phyloP scores from a whole-genome alignment of 2,888 invertebrate genomes.

The Cheilosia vulpina region DNA sequence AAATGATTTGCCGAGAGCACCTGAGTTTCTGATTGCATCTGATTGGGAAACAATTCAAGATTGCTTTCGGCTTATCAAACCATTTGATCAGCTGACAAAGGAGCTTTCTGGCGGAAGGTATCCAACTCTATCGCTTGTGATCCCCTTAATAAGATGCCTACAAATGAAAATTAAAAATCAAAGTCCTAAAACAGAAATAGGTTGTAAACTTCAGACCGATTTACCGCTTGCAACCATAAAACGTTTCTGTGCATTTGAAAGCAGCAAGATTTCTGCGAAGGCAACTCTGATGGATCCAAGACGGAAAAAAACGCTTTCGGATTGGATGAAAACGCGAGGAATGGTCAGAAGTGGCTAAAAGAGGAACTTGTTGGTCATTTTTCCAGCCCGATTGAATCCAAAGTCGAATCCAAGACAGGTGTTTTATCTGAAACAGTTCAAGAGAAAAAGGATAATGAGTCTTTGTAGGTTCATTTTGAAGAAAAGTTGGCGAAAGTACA shows the following conservation, averaged over 20 bases:
- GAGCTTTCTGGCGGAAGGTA: constrained; percentile 31
- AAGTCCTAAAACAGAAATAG: constrained; percentile 3
- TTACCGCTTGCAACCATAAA: constrained; percentile 2
- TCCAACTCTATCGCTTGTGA: constrained; percentile 29
- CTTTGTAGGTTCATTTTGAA: constrained; percentile 14
- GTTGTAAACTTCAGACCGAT: neutral
- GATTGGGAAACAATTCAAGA: constrained; percentile 36
- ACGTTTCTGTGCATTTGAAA: constrained; percentile 24
- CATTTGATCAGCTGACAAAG: constrained; percentile 10
- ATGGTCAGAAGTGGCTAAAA: constrained; percentile 36
- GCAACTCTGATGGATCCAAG: constrained; percentile 38
- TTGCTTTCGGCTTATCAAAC: constrained; percentile 20
- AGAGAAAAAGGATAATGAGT: constrained; percentile 8
- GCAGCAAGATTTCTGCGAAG: constrained; percentile 27
- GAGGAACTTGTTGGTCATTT: constrained; percentile 19
- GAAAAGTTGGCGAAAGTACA: constrained; percentile 10
- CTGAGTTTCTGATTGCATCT: constrained; percentile 6
- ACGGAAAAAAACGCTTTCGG: constrained; percentile 43
- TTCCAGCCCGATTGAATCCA: neutral
- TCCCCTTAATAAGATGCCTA: constrained; percentile 12
- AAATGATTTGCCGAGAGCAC: constrained; percentile 12
- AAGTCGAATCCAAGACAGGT: neutral
- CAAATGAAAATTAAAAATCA: constrained; percentile 8
- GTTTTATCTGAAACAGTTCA: neutral
- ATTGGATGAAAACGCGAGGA: constrained; percentile 17